Percentiles rank a stretch among this genome's conserved stretches.
Conservation (phyloP, 2,113 vertebrate species). For the Callipepla californica region DNA sequence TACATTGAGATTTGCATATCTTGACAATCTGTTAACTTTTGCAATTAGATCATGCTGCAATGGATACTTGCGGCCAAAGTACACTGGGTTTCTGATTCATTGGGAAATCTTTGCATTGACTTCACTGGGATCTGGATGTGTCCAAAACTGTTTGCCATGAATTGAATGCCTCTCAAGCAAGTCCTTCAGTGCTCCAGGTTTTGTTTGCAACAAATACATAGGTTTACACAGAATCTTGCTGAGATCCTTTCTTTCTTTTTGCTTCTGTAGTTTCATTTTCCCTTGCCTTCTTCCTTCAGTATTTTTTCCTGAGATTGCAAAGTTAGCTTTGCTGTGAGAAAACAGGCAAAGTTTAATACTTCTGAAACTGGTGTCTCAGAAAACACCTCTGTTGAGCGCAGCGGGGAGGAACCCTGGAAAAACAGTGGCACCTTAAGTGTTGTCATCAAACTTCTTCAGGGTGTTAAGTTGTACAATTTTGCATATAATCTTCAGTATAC, state of each 20-base stretch:
- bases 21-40: not conserved
- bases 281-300: not conserved
- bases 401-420: constrained; percentile 29
- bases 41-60: not conserved
- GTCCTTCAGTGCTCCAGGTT: not conserved
- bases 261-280: not conserved
- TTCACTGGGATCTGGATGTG: not conserved
- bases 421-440: constrained; percentile 51
- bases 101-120: not conserved
- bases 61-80: not conserved
- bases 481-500: constrained; percentile 35
- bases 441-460: constrained; percentile 65
- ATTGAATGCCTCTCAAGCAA: not conserved
- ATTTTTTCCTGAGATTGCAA: not conserved
- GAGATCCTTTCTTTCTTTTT: not conserved
- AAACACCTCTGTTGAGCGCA: not conserved
- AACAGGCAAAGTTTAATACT: not conserved
- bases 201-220: not conserved
- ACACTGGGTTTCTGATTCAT: not conserved
- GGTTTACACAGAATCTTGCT: not conserved
- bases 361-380: not conserved
- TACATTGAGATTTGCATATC: not conserved
- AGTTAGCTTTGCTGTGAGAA: not conserved
- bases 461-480: constrained; percentile 60
- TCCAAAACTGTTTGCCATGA: not conserved